Evolutionary conservation across 2,888 invertebrate genomes (phyloP).

Genomic region (Sarcophaga variegata): DNA sequence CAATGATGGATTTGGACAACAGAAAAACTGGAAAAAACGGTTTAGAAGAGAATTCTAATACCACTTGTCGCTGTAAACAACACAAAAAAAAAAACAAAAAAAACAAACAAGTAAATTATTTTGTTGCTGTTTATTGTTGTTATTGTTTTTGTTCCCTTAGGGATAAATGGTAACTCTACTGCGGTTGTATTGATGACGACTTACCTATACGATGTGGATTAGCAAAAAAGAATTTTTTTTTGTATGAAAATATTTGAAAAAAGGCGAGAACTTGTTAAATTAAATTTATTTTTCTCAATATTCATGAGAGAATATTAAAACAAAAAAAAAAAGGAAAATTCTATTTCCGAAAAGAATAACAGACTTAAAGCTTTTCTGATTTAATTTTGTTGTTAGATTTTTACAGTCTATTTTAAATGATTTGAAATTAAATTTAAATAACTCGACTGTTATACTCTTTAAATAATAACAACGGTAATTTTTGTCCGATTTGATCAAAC

Average conservation of each 20-base stretch:
- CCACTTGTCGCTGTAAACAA: neutral
- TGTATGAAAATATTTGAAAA: neutral
- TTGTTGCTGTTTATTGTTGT: neutral
- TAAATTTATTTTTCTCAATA: neutral
- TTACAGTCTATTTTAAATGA: too few relatives aligned
- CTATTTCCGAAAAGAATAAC: too few relatives aligned
- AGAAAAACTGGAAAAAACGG: conserved; percentile 18
- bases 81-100: too few relatives aligned
- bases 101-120: neutral
- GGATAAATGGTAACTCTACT: neutral
- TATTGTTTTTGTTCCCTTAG: neutral
- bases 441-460: too few relatives aligned
- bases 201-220: too few relatives aligned
- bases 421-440: too few relatives aligned
- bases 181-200: neutral
- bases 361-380: too few relatives aligned
- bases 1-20: conserved; percentile 33
- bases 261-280: conserved; percentile 12
- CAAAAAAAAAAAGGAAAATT: too few relatives aligned
- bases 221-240: neutral
- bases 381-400: too few relatives aligned
- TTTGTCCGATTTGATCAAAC: too few relatives aligned
- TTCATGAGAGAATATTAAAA: too few relatives aligned
- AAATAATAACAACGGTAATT: too few relatives aligned
- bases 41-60: conserved; percentile 5